Percentiles rank a stretch among this genome's conserved stretches.
Conservation (phyloP, 2,888 invertebrate genomes). For the Coelopa pilipes region DNA sequence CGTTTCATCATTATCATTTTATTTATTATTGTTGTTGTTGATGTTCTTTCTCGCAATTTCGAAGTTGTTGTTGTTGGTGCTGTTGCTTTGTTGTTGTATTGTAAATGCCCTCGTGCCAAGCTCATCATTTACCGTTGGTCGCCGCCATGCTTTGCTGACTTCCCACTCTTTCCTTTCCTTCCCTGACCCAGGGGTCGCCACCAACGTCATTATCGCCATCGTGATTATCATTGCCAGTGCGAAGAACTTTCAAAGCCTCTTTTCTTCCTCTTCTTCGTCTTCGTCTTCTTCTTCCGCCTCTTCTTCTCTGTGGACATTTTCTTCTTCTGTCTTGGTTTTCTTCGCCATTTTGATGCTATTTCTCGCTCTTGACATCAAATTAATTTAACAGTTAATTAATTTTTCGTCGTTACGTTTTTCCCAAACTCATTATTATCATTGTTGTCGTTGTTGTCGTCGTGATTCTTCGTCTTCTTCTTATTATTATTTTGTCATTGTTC, state of each 20-base stretch:
- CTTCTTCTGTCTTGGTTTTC: background rate
- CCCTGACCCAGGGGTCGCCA: no score
- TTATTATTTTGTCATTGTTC: constrained; percentile 7
- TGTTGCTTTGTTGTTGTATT: no score
- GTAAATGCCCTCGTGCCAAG: no score
- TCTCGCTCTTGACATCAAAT: constrained; percentile 45
- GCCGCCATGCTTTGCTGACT: no score
- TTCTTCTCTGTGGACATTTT: background rate
- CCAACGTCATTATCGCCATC: no score
- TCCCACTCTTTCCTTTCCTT: no score
- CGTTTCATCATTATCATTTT: background rate
- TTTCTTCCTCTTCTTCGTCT: background rate
- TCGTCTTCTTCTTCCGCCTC: background rate
- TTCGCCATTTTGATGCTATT: background rate
- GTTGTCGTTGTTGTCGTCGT: constrained; percentile 10
- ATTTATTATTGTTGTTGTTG: background rate
- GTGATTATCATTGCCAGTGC: no score
- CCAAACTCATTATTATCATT: background rate
- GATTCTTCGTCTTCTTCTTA: background rate
- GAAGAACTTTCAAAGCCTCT: background rate
- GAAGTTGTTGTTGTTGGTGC: no score
- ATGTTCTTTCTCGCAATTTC: no score
- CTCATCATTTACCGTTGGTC: no score
- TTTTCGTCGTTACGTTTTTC: constrained; percentile 43
- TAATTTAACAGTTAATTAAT: constrained; percentile 60